Evolutionary conservation across 2,113 vertebrate species (phyloP), one percentile per base, ranked within the genome.

Genomic region (Eurypyga helias): DNA sequence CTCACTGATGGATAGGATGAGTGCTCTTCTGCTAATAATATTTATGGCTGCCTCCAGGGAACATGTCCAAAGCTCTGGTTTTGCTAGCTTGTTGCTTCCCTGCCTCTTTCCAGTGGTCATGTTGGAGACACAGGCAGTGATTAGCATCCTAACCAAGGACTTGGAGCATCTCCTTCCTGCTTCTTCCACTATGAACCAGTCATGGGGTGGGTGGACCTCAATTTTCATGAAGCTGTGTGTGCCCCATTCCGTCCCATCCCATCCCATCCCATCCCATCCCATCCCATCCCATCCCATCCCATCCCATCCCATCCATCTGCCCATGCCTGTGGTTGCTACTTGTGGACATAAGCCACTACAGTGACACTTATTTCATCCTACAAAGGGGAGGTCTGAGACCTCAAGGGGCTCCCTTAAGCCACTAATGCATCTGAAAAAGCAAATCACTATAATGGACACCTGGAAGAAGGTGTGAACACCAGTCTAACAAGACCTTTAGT

Each of bases 1-100:
- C 55, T 61, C 1, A 51, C 36, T 94, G 96, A 95, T 73, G 83
- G 93, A 96, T 70, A 71, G 41, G 58, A 80, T 92, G 51, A 86
- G 48, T 60, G 55, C 48, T 90, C 49, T 69, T 77, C 58, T 81
- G 62, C 62, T 90, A 86, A 86, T 96, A 69, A 13, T 81, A 73
- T 90, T 93, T 92, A 78, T 1, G 1, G 17, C 46, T 89, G 91
- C 89, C 76, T 83, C 58, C 67, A 70, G 94, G 86, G 38, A 92
- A 65, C 67, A 2, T 9, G 60, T 52, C 95, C 51, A 86, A 61
- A 86, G 60, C 41, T 82, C 62, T 83, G 62, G 26, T 38, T 94
- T 94, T 73, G n/a, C 52, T 80, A 79, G 36, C 41, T 90, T 54
- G 11, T 49, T 90, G 62, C 34, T 95, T 49, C 58, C 31, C 36